These are phyloP conservation scores for Phymastichus coffea DNA, from an alignment of 1,140 invertebrate species.

Conservation along the genomic window DNA sequence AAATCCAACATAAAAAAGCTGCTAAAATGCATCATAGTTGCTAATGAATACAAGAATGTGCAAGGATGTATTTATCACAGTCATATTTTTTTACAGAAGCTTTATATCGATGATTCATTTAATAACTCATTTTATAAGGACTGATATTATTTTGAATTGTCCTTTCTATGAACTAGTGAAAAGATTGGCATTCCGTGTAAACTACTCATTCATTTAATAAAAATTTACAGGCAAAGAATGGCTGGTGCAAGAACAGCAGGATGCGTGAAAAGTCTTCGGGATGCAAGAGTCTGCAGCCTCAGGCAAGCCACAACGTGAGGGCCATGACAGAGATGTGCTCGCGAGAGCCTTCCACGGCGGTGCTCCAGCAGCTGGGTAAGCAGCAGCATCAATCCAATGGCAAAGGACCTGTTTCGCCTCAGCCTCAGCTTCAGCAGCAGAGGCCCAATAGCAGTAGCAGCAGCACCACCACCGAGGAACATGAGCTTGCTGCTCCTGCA, in stretches of 20 bases:
- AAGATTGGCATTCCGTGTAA: too few species aligned
- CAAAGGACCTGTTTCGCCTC: constrained; percentile 50
- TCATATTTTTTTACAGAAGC: too few species aligned
- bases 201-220: too few species aligned
- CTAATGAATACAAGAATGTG: too few species aligned
- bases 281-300: constrained; percentile 56
- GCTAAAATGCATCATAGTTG: too few species aligned
- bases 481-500: background rate
- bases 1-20: too few species aligned
- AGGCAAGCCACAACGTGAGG: constrained; percentile 52
- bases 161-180: too few species aligned
- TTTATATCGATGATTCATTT: too few species aligned
- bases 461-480: background rate
- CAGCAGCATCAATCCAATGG: constrained; percentile 52
- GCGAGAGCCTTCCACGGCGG: constrained; percentile 51
- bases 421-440: constrained; percentile 40
- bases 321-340: constrained; percentile 56
- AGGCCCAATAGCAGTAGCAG: constrained; percentile 37
- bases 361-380: constrained; percentile 46
- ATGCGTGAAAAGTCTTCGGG: constrained; percentile 56
- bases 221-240: constrained; percentile 53
- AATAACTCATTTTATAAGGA: too few species aligned
- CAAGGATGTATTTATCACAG: too few species aligned
- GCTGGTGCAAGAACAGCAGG: constrained; percentile 48
- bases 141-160: too few species aligned